Base-by-base conservation (phyloP, 2,797 vertebrate genomes). In the Gastrophryne carolinensis region DNA sequence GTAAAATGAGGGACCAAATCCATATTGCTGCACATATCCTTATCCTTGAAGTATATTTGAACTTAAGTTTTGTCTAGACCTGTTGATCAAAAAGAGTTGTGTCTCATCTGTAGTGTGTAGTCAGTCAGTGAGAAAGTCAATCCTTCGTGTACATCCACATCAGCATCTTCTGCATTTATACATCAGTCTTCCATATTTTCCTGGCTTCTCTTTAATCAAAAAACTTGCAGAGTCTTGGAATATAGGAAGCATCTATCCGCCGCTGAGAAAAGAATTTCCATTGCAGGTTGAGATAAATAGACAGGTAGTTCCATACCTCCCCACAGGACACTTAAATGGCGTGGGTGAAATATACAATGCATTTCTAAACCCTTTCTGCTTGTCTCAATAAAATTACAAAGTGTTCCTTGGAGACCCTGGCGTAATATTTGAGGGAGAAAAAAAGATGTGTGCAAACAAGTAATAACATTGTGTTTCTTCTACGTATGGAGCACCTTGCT, bases 301-400 rank as follows among this genome's bases (percentile, higher is more conserved):
- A 63, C 24, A 57, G 68, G 53, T 65, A 61, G 50, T 72, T 72
- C 75, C 52, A 35, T 72, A 63, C 61, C 61, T 78, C 57, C 75
- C 75, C 30, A 65, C 61, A 72, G 75, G 68, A 78, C 75, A 71
- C 67, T 78, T 78, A 78, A 78, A 71, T 65, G 67, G 68, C 61
- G 52, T 58, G 60, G 75, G 75, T 78, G 75, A 78, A 78, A 78
- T 78, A 78, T 78, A 78, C 61, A 29, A 56, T 68, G 47, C 68
- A 72, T 78, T 78, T 78, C 75, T 72, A 78, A 78, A 78, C 67
- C 68, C 68, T 78, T 78, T 78, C 57, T 78, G 61, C 75, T 72
- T 58, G 67, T 64, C 68, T 78, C 68, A 57, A 72, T 78, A 78
- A 78, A 78, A 78, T 78, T 72, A 78, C 75, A 70, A 78, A 72